These are phyloP conservation scores for Athripsodes cinereus DNA, from an alignment of 2,888 invertebrate genomes.

Conservation along the genomic window DNA sequence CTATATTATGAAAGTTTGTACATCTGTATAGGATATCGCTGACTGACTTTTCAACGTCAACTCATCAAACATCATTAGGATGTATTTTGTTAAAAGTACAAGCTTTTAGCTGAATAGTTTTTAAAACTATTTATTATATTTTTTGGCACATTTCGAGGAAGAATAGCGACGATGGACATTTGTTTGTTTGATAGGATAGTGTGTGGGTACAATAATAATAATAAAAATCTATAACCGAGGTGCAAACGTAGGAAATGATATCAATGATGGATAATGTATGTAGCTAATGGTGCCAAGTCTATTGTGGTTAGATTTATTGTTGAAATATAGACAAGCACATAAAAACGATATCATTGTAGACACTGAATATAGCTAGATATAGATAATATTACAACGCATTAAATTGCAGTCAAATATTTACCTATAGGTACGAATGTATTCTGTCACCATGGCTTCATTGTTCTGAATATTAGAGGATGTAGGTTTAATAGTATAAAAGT, in stretches of 20 bases:
- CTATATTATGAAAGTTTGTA: no score
- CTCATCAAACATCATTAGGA: slow-evolving; percentile 17
- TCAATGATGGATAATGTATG: background rate
- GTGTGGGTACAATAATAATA: background rate
- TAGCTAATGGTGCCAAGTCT: background rate
- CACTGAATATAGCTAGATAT: no score
- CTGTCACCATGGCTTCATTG: no score
- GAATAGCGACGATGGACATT: background rate
- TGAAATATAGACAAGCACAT: no score
- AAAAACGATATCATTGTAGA: no score
- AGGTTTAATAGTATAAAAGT: no score
- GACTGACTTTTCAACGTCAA: slow-evolving; percentile 23
- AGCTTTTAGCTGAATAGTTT: background rate
- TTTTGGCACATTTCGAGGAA: slow-evolving; percentile 11
- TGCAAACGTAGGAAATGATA: background rate
- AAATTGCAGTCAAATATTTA: no score
- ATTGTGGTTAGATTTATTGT: background rate
- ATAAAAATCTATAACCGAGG: background rate
- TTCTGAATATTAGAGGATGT: no score
- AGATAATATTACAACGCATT: no score
- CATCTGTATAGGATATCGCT: no score
- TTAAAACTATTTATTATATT: slow-evolving; percentile 4
- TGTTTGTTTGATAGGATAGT: no score
- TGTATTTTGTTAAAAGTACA: slow-evolving; percentile 5
- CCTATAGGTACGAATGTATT: no score